Evolutionary conservation across 2,888 invertebrate species (phyloP), one percentile per base, ranked within the genome.

Genomic region (Melipona bicolor): DNA sequence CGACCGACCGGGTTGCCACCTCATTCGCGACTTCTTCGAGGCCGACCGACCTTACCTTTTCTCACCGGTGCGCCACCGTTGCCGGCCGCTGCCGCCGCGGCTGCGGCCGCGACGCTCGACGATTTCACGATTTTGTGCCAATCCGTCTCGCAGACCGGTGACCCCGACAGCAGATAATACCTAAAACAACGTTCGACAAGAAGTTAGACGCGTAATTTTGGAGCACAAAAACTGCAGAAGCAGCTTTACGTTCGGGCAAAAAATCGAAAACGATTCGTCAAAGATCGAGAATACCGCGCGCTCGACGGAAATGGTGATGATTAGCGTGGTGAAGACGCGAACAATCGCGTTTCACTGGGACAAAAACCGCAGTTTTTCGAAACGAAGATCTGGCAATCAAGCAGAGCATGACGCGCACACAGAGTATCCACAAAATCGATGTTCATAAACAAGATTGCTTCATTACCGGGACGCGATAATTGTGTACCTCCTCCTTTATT

Each of bases 81-180:
- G 87, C 96, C 95, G 90, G 97, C 96, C 90, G 96, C 95, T 93
- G 96, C 96, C 90, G 96, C 97, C 91, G 97, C 96, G 88, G 96
- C 95, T 93, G 96, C 96, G 90, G 97, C 97, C 91, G 96, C 96
- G 56, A 93, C 94, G 77, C 91, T 92, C 90, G 94, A 94, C 87
- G 94, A 94, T 95, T 98, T 98, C 95, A 98, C 96, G 94, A 98
- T 96, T 95, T 98, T 98, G 95, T 98, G 98, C 97, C 98, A 98
- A 95, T 99, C 98, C 95, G 98, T 97, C 95, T 99, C 99, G 96
- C 99, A 99, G 88, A 98, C 97, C 94, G 98, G 96, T 94, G 97
- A 97, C 89, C 98, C 98, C 93, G 98, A 97, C 92, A 98, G 96
- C 96, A 98, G 97, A 95, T 98, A 98, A 96, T 98, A 98, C 96